phyloP scores from a whole-genome alignment of 1,140 invertebrate species.

The Drosophila insularis region DNA sequence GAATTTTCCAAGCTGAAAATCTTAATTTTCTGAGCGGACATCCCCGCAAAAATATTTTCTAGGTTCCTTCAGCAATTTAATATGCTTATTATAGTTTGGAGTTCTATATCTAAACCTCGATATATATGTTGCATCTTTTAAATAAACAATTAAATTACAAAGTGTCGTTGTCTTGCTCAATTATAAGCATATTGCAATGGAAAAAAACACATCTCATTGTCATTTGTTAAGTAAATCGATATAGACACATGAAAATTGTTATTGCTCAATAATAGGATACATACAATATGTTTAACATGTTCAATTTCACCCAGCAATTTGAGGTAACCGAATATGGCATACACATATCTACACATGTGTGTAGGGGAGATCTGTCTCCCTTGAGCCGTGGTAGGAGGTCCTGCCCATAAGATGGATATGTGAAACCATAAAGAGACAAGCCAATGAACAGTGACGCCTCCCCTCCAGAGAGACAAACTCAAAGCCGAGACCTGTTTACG shows the following conservation, averaged over 20 bases:
- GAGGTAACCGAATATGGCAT: neutral
- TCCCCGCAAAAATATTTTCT: no score
- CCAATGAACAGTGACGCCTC: constrained; percentile 52
- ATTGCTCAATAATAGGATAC: neutral
- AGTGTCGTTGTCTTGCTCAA: no score
- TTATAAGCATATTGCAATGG: no score
- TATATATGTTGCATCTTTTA: no score
- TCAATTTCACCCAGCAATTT: constrained; percentile 7
- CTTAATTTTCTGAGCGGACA: no score
- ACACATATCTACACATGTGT: neutral
- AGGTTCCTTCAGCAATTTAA: no score
- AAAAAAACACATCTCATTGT: neutral
- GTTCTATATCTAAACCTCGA: no score
- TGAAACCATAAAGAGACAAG: constrained; percentile 43
- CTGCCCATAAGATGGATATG: constrained; percentile 21
- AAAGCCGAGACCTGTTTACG: constrained; percentile 60
- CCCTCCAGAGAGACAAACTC: constrained; percentile 27
- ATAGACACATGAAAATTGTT: neutral
- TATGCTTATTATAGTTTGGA: no score
- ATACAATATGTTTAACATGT: neutral
- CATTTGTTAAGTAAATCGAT: neutral
- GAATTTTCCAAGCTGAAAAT: no score
- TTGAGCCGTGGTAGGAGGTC: constrained; percentile 66
- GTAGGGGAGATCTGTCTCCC: constrained; percentile 37
- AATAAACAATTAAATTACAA: no score